Conservation (phyloP, 2,113 vertebrate species). For the Micronycteris hirsuta region DNA sequence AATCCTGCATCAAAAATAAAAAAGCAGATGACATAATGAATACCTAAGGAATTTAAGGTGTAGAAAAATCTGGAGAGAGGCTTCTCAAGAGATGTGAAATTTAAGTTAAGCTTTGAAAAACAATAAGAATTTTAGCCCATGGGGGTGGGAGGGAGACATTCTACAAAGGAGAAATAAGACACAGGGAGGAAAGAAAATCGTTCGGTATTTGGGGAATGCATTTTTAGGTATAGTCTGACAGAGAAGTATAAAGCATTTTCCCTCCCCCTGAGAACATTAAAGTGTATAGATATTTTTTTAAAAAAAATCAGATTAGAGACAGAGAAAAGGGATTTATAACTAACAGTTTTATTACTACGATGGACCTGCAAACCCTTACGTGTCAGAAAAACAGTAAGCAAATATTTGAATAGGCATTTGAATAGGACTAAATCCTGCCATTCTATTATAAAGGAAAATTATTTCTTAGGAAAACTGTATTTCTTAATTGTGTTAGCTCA, state of each 20-base stretch:
- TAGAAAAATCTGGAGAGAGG: not conserved
- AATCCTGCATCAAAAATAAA: not conserved
- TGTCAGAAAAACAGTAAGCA: conserved; percentile 15
- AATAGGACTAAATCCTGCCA: not conserved
- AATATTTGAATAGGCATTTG: conserved; percentile 20
- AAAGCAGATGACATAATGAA: not conserved
- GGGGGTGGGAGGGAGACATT: not conserved
- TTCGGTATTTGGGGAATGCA: not conserved
- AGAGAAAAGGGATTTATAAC: not conserved
- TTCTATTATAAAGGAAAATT: not conserved
- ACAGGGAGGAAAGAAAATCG: not conserved
- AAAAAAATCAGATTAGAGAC: not conserved
- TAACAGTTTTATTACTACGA: conserved; percentile 15
- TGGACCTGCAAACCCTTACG: not conserved
- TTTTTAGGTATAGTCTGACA: not conserved
- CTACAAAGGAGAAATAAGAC: not conserved
- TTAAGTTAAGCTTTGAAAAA: not conserved
- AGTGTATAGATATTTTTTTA: not conserved
- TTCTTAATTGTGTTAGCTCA: conserved; percentile 20
- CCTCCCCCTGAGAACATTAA: not conserved
- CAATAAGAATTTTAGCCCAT: not conserved
- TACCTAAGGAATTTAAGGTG: not conserved
- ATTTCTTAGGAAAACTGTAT: conserved; percentile 21
- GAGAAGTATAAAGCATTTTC: not conserved
- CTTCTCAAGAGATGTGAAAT: not conserved